A percentile compares a stretch with the other conserved stretches of the same genome.
These are phyloP conservation scores for Hanleya hanleyi DNA, from an alignment of 2,888 invertebrate species.

Conservation along the genomic window DNA sequence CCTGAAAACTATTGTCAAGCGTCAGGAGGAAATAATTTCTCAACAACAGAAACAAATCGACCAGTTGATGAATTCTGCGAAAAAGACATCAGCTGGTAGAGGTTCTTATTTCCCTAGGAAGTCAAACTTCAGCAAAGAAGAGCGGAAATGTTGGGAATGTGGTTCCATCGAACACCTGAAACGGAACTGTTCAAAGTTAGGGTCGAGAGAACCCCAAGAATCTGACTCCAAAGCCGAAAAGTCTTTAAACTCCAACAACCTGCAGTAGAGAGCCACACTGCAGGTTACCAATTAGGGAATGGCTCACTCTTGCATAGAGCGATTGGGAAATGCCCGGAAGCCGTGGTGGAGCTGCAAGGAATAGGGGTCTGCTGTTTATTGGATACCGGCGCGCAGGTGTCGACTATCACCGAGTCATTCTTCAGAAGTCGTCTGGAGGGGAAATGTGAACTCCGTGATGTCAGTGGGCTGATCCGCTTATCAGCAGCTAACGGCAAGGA, in stretches of 20 bases:
- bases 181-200: neutral
- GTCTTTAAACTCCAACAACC: neutral
- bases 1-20: neutral
- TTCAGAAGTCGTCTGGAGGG: too few species aligned
- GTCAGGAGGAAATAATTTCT: neutral
- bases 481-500: neutral
- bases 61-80: neutral
- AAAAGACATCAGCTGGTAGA: neutral
- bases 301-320: too few species aligned
- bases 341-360: too few species aligned
- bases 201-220: too few species aligned
- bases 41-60: too few species aligned
- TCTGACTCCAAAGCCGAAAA: too few species aligned
- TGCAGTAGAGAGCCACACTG: slow-evolving; percentile 22
- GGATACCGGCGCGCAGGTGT: too few species aligned
- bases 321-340: too few species aligned
- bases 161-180: neutral
- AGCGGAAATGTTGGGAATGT: neutral
- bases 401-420: too few species aligned
- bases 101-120: neutral
- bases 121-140: too few species aligned
- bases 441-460: neutral
- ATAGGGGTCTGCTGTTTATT: too few species aligned
- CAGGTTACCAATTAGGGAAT: neutral
- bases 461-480: neutral